Evolutionary conservation across 2,888 invertebrate genomes (phyloP).

Genomic region (Phanerotoma sp.): DNA sequence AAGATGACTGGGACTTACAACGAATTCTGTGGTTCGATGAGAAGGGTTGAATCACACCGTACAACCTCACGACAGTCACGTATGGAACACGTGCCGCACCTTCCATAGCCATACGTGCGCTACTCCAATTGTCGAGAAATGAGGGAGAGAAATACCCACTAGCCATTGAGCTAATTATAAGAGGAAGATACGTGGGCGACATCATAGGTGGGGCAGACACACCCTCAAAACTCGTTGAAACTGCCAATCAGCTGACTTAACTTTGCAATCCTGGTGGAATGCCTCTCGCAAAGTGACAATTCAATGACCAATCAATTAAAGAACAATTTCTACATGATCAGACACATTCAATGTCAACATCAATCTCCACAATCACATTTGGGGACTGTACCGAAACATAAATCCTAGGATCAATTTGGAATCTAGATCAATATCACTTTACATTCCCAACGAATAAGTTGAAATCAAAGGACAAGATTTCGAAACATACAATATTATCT

Average conservation of each 20-base stretch:
- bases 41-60: neutral
- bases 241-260: neutral
- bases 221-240: neutral
- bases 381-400: too few species aligned
- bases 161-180: neutral
- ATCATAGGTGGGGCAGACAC: neutral
- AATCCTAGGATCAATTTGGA: too few species aligned
- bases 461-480: too few species aligned
- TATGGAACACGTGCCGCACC: slow-evolving; percentile 23
- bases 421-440: too few species aligned
- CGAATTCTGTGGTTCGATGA: slow-evolving; percentile 22
- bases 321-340: too few species aligned
- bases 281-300: neutral
- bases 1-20: slow-evolving; percentile 24
- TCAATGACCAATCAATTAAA: too few species aligned
- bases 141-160: slow-evolving; percentile 2
- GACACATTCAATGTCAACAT: too few species aligned
- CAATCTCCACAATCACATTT: too few species aligned
- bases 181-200: slow-evolving; percentile 10
- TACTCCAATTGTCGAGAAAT: neutral
- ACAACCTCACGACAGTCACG: slow-evolving; percentile 23
- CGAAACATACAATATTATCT: neutral
- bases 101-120: slow-evolving; percentile 12
- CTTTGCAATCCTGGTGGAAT: neutral
- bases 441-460: too few species aligned